Conservation (phyloP, 2,888 invertebrate species). For the Machimus atricapillus region DNA sequence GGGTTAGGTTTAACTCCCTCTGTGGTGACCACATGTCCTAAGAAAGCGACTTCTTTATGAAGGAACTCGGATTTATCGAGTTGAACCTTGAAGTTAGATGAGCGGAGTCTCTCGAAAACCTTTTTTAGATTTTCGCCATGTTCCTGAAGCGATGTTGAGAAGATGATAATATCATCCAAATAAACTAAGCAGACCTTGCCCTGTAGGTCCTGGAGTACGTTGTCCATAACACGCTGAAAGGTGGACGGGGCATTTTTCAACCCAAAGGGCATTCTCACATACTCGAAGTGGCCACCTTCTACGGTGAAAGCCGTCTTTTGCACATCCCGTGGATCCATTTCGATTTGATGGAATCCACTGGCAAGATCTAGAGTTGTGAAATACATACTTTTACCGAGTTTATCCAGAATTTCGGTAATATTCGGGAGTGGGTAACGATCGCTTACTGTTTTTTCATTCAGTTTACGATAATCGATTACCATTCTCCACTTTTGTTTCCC, state of each 20-base stretch:
- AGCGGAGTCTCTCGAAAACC: background rate
- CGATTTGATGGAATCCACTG: constrained; percentile 52
- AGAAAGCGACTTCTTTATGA: background rate
- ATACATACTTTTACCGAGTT: constrained; percentile 54
- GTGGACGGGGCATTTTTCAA: constrained; percentile 16
- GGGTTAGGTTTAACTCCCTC: too few species aligned
- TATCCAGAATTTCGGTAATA: constrained; percentile 55
- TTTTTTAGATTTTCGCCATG: background rate
- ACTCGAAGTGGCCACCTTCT: constrained; percentile 42
- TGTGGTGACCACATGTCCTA: too few species aligned
- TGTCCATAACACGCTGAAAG: constrained; percentile 35
- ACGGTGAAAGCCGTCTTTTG: constrained; percentile 43
- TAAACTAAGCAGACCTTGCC: background rate
- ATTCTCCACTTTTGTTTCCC: constrained; percentile 52
- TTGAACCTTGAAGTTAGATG: background rate
- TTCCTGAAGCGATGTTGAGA: background rate
- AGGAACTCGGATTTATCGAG: background rate
- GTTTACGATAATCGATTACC: constrained; percentile 55
- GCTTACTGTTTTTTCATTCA: constrained; percentile 56
- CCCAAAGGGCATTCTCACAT: constrained; percentile 9
- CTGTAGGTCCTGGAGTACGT: constrained; percentile 41
- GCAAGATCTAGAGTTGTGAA: constrained; percentile 53
- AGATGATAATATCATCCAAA: background rate
- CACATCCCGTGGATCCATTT: constrained; percentile 45
- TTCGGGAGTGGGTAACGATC: constrained; percentile 55